Evolutionary conservation across 2,888 invertebrate genomes (phyloP).

Genomic region (Eucera pruinosa): DNA sequence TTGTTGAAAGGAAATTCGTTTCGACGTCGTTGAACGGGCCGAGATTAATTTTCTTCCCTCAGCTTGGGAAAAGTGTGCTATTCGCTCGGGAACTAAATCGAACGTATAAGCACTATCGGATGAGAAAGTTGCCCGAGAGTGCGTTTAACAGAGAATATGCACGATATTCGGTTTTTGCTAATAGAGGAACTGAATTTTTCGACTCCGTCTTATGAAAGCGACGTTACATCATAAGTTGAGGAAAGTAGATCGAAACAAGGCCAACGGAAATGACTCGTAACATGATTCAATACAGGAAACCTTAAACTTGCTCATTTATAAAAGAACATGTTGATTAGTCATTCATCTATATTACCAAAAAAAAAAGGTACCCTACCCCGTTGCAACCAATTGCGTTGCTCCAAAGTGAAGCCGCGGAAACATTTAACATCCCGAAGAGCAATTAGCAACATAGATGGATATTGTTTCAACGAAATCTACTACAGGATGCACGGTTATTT

Average conservation of each 20-base stretch:
- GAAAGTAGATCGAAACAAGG: too few species aligned
- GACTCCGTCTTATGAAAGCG: not conserved
- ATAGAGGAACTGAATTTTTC: not conserved
- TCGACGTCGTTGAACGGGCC: not conserved
- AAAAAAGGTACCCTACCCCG: not conserved
- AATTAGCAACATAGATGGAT: slow-evolving; percentile 5
- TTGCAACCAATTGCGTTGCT: not conserved
- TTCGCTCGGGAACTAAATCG: not conserved
- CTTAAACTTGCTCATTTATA: too few species aligned
- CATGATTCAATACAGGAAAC: not conserved
- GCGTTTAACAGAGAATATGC: not conserved
- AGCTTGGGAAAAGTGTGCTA: not conserved
- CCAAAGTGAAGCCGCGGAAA: not conserved
- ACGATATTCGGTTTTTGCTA: not conserved
- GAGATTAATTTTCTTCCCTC: slow-evolving; percentile 45
- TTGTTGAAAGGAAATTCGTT: slow-evolving; percentile 34
- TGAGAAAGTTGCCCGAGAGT: slow-evolving; percentile 21
- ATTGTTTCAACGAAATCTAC: slow-evolving; percentile 10
- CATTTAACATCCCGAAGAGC: not conserved
- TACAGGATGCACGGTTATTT: slow-evolving; percentile 37
- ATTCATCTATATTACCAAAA: too few species aligned
- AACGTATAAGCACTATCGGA: not conserved
- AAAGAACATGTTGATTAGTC: not conserved
- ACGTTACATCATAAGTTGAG: not conserved
- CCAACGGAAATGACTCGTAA: too few species aligned